A percentile compares a stretch with the other conserved stretches of the same genome.
Evolutionary conservation across 2,797 vertebrate species (phyloP).

Genomic region (Natrix natrix): DNA sequence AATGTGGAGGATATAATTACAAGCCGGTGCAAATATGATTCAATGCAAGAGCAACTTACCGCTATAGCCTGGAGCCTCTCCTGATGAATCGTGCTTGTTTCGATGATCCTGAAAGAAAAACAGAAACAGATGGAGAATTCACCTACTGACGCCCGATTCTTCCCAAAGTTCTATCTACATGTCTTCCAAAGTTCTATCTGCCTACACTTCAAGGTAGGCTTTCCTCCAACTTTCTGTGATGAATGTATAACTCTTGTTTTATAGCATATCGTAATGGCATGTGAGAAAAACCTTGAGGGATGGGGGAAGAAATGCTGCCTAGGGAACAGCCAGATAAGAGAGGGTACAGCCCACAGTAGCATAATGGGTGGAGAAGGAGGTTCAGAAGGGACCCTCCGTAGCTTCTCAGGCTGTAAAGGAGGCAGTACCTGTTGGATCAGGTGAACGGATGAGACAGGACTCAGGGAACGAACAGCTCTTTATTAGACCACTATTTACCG

Average conservation of each 20-base stretch:
- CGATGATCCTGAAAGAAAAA: slow-evolving; percentile 72
- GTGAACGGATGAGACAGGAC: too few species aligned
- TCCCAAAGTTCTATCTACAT: background rate
- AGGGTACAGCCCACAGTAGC: background rate
- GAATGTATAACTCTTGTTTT: background rate
- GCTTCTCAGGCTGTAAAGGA: background rate
- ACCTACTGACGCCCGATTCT: background rate
- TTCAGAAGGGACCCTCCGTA: background rate
- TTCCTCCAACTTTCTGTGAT: background rate
- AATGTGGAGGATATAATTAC: background rate
- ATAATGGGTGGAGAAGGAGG: background rate
- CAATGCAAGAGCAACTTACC: slow-evolving; percentile 70
- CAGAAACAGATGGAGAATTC: background rate
- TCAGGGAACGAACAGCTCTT: too few species aligned
- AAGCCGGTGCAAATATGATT: background rate
- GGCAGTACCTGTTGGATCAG: background rate
- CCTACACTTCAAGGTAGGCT: background rate
- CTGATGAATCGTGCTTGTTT: slow-evolving; percentile 83
- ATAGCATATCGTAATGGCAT: background rate
- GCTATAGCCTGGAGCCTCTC: slow-evolving; percentile 86
- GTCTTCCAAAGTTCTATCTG: background rate
- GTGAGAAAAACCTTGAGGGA: background rate
- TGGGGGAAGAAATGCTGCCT: background rate
- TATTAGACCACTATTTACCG: too few species aligned
- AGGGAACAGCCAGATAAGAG: background rate